Evolutionary conservation across 2,113 vertebrate species (phyloP).

Genomic region (Paraplagusia blochii): DNA sequence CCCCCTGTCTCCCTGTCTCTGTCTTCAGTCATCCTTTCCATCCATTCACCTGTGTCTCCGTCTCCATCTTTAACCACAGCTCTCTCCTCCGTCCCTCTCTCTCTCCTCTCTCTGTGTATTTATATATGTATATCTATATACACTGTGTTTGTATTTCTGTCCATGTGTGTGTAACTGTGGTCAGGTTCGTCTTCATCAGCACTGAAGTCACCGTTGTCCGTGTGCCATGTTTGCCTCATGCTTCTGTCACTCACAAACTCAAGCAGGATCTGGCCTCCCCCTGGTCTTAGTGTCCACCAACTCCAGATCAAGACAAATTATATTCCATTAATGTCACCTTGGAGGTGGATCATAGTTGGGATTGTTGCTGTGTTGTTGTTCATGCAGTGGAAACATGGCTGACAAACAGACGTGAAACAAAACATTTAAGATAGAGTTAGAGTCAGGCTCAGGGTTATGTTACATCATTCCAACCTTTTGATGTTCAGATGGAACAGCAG

Average conservation of each 20-base stretch:
- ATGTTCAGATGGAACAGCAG: too few relatives aligned
- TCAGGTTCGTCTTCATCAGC: slow-evolving; percentile 32
- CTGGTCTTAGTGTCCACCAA: slow-evolving; percentile 49
- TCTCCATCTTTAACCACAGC: slow-evolving; percentile 55
- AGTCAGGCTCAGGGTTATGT: too few relatives aligned
- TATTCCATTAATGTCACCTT: too few relatives aligned
- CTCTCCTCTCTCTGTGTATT: slow-evolving; percentile 6
- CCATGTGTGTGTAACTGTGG: slow-evolving; percentile 19
- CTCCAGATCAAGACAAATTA: too few relatives aligned
- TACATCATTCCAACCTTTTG: too few relatives aligned
- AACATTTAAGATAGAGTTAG: too few relatives aligned
- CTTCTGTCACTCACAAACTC: slow-evolving; percentile 61
- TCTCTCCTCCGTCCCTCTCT: slow-evolving; percentile 30
- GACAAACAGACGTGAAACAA: too few relatives aligned
- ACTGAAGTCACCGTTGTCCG: slow-evolving; percentile 35
- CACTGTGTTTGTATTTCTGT: slow-evolving; percentile 23
- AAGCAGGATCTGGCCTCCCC: slow-evolving; percentile 62
- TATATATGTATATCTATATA: slow-evolving; percentile 21
- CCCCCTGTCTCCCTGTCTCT: slow-evolving; percentile 58
- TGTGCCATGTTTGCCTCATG: slow-evolving; percentile 62
- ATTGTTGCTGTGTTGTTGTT: too few relatives aligned
- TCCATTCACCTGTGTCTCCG: slow-evolving; percentile 25
- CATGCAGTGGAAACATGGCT: neutral
- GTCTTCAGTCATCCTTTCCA: slow-evolving; percentile 24
- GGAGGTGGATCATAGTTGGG: too few relatives aligned